These are phyloP conservation scores for Centroberyx gerrardi DNA, from an alignment of 2,797 vertebrate species.

Conservation along the genomic window DNA sequence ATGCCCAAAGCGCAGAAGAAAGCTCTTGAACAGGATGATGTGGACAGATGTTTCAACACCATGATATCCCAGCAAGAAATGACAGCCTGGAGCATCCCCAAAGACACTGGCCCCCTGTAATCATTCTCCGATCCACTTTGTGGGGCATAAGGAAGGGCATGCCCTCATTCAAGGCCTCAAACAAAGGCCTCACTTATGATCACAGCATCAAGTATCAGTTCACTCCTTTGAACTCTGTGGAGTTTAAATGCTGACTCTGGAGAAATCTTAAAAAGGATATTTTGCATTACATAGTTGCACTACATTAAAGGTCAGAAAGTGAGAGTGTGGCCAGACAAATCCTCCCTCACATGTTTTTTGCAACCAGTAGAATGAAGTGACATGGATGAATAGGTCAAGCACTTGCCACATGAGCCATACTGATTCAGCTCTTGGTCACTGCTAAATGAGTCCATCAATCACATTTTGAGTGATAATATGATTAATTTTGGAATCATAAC, in stretches of 20 bases:
- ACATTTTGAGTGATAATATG: no score
- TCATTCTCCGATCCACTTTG: neutral
- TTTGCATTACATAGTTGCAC: neutral
- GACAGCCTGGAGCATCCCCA: neutral
- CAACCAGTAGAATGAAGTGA: neutral
- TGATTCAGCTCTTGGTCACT: slow-evolving; percentile 13
- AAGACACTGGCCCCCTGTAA: slow-evolving; percentile 3
- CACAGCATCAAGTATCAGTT: neutral
- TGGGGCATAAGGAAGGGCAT: neutral
- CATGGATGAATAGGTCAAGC: neutral
- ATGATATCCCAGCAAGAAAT: slow-evolving; percentile 5
- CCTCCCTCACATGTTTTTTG: neutral
- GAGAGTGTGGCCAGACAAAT: neutral
- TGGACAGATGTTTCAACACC: slow-evolving; percentile 15
- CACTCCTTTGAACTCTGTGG: neutral
- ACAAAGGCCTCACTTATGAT: no score
- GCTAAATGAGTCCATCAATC: no score
- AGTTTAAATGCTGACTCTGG: neutral
- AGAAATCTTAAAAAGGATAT: neutral
- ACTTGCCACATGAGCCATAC: slow-evolving; percentile 29
- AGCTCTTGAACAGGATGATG: slow-evolving; percentile 44
- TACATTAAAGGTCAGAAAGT: neutral
- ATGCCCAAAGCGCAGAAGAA: slow-evolving; percentile 65
- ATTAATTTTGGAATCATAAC: no score
- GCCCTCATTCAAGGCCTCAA: neutral